Conservation (phyloP, 2,113 vertebrate genomes). For the Callopanchax toddi region DNA sequence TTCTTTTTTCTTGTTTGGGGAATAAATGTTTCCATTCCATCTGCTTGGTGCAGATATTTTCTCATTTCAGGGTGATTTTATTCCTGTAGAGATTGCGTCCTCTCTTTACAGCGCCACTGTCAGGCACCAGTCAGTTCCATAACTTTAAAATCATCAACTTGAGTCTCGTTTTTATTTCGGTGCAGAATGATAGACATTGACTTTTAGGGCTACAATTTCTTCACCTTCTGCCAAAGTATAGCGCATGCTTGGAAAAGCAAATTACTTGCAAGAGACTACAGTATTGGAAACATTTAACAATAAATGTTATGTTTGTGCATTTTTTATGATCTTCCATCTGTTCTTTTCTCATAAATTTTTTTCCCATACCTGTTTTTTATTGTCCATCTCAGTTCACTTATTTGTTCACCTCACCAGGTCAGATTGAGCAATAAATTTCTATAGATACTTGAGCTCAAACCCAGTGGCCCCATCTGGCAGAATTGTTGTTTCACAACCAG, state of each 20-base stretch:
- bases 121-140: not conserved
- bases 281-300: not conserved
- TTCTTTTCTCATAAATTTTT: not conserved
- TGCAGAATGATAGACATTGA: not conserved
- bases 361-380: conserved; percentile 2
- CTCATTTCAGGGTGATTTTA: not conserved
- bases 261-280: not conserved
- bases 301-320: conserved; percentile 3
- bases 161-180: not conserved
- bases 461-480: conserved; percentile 1
- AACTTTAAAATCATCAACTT: not conserved
- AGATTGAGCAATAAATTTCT: conserved; percentile 14
- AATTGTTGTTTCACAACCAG: not conserved
- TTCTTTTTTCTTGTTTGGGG: no score
- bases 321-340: conserved; percentile 1
- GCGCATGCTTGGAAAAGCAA: not conserved
- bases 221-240: conserved; percentile 6
- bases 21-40: not conserved
- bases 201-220: not conserved
- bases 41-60: not conserved
- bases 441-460: conserved; percentile 7
- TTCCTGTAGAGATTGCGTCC: not conserved
- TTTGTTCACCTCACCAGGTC: not conserved
- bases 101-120: not conserved
- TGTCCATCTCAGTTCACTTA: conserved; percentile 6